Base-by-base conservation (phyloP, 2,113 vertebrate genomes). In the Grantiella picta region DNA sequence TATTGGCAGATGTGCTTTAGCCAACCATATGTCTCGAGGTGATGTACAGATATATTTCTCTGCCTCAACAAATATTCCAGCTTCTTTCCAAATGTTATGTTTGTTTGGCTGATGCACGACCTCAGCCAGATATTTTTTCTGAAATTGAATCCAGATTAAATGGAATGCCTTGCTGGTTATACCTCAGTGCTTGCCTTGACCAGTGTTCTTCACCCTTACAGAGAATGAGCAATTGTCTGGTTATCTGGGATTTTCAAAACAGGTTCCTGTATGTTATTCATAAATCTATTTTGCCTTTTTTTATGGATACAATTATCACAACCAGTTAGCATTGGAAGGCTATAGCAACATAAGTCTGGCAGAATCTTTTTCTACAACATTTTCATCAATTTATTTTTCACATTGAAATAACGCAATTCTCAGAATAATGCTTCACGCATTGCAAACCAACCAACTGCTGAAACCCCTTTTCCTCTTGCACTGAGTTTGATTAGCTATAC, bases 61-160 rank as follows among this genome's bases (percentile, higher is more conserved):
- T 88, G 82, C 72, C 53, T 69, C 63, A 85, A 60, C 63, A 93
- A 88, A 71, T 90, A 86, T 94, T 94, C 84, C 80, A 87, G 70
- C 94, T 95, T 89, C 88, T 75, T 97, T 96, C 90, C 86, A 95
- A 91, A 76, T 94, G 66, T 77, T 79, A 49, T 93, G 60, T 96
- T 97, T 94, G 87, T 95, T 97, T 96, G 89, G 96, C 91, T 96
- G 83, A 89, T 87, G 70, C 38, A 92, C 6, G 5, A 35, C 45
- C 35, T 86, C 64, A 78, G 31, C 65, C 59, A 90, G 54, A 66
- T 72, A 72, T 86, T 86, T 65, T 42, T 96, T 72, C 49, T 83
- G 88, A 95, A 93, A 87, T 60, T 95, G 71, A 96, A 97, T 97
- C 80, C 95, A 86, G 75, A 94, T 92, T 53, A 84, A 54, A 79